These are phyloP conservation scores for Macrochelys suwanniensis DNA, from an alignment of 2,797 vertebrate genomes.

Conservation along the genomic window DNA sequence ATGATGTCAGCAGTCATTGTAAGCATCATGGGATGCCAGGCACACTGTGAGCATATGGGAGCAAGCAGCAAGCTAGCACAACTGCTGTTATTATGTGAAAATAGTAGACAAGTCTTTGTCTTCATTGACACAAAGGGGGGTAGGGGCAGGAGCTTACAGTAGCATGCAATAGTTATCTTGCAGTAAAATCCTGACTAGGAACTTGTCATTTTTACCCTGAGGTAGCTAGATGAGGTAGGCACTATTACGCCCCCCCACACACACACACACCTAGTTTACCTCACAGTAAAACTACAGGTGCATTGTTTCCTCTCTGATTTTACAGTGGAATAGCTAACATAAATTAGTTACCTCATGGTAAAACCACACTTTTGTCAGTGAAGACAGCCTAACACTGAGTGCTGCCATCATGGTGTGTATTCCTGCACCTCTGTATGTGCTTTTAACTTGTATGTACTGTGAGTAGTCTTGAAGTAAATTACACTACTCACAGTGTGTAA, in stretches of 20 bases:
- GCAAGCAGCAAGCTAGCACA: not conserved
- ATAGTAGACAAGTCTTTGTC: not conserved
- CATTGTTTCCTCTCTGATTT: not conserved
- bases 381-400: not conserved
- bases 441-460: not conserved
- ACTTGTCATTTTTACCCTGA: not conserved
- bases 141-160: not conserved
- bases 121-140: not conserved
- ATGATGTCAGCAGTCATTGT: not conserved
- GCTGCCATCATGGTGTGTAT: not conserved
- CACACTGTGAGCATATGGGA: not conserved
- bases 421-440: accelerated
- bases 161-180: not conserved
- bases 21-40: not conserved
- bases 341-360: not conserved
- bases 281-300: not conserved
- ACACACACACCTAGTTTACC: not conserved
- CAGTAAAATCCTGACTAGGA: not conserved
- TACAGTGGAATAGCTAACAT: not conserved
- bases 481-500: not conserved
- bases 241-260: not conserved
- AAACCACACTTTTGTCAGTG: not conserved
- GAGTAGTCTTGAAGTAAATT: not conserved
- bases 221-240: not conserved
- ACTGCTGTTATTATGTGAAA: not conserved